Evolutionary conservation across 2,797 vertebrate species (phyloP), one percentile per base, ranked within the genome.

Genomic region (Bradypus variegatus): DNA sequence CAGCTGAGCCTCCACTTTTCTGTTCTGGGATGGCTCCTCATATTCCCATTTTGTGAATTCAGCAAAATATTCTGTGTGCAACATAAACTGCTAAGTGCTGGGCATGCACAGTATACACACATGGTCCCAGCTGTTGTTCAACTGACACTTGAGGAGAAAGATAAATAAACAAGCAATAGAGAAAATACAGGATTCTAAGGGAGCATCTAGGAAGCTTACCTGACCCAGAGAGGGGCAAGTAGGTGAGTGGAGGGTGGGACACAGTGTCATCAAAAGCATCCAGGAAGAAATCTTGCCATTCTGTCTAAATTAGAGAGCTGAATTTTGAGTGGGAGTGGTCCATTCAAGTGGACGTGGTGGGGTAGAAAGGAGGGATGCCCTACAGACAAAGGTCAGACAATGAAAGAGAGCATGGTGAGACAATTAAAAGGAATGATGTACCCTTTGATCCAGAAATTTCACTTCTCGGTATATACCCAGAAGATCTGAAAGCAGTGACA

Each of bases 281-380:
- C 64, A 25, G 41, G 72, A 93, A 64, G 90, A 90, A 86, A 83
- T 88, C 58, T 93, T 80, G 15, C 58, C 69, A 86, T 86, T 88
- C 83, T 45, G 77, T 83, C 79, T 65, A 80, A 90, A 92, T 50
- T 38, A 36, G 25, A 88, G 72, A 91, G 45, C 36, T 88, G 50
- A 84, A 73, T 60, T 88, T 72, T 67, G 62, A 86, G 53, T 73
- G 41, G 29, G 45, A 93, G 41, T 76, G 53, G 85, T 45, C 67
- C 29, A 7, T 18, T 31, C 27, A 45, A 33, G 55, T 41, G 1
- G 21, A 45, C 29, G 9, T 58, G 55, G 55, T 58, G 55, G 41
- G 55, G 50, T 19, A 1, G 73, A 70, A 78, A 90, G 82, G 73
- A 86, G 38, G 69, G 67, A 73, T 33, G 7, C 36, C 53, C 75